A percentile compares a stretch with the other conserved stretches of the same genome.
phyloP scores from a whole-genome alignment of 1,140 invertebrate species.

The Drosophila bocki region DNA sequence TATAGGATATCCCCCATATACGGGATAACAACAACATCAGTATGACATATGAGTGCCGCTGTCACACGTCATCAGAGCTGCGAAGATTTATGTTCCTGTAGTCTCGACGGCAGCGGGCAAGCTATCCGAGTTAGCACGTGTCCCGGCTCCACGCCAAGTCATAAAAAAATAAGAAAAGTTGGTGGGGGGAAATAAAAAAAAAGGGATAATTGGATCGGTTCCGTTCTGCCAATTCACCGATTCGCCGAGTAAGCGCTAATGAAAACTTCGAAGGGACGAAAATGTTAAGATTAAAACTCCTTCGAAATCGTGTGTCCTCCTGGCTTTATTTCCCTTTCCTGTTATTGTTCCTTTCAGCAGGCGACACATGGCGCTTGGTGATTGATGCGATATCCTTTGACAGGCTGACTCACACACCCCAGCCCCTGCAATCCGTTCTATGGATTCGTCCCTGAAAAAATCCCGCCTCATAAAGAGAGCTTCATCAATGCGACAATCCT shows the following conservation, averaged over 20 bases:
- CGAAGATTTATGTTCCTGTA: slow-evolving; percentile 53
- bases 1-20: not conserved
- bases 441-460: not conserved
- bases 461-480: slow-evolving; percentile 10
- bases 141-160: slow-evolving; percentile 7
- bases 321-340: not conserved
- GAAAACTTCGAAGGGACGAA: slow-evolving; percentile 22
- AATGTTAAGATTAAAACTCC: slow-evolving; percentile 15
- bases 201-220: slow-evolving; percentile 36
- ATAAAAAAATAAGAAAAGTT: slow-evolving; percentile 17
- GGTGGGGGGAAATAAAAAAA: not conserved
- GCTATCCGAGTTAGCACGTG: slow-evolving; percentile 29
- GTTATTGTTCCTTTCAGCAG: slow-evolving; percentile 29
- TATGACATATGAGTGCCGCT: slow-evolving; percentile 59
- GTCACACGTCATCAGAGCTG: slow-evolving; percentile 52
- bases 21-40: slow-evolving; percentile 27
- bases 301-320: not conserved
- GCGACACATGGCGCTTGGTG: slow-evolving; percentile 45
- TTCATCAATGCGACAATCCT: slow-evolving; percentile 66
- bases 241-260: slow-evolving; percentile 41
- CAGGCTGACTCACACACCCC: slow-evolving; percentile 28
- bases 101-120: not conserved
- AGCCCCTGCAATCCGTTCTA: slow-evolving; percentile 7
- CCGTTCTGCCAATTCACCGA: slow-evolving; percentile 35
- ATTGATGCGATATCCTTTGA: slow-evolving; percentile 60